These are phyloP conservation scores for Electrona antarctica DNA, from an alignment of 2,113 vertebrate genomes.

Conservation along the genomic window DNA sequence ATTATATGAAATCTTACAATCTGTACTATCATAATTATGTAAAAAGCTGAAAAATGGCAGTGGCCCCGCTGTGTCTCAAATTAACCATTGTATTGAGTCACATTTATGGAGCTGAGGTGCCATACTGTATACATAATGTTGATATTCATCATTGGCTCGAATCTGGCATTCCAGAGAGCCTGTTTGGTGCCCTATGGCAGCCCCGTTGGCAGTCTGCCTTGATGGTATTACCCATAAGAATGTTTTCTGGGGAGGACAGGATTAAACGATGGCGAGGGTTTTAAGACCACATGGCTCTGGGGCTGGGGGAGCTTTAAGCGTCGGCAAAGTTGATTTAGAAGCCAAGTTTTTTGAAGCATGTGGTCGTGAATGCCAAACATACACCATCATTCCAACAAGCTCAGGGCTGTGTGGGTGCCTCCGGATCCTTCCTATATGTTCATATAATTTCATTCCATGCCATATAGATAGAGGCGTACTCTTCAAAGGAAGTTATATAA, in stretches of 20 bases:
- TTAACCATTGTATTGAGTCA: too few relatives aligned
- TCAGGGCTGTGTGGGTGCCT: slow-evolving; percentile 46
- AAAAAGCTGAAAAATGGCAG: too few relatives aligned
- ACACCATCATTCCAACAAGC: slow-evolving; percentile 62
- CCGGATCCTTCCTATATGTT: slow-evolving; percentile 56
- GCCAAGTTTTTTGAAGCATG: slow-evolving; percentile 49
- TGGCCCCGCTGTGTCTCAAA: too few relatives aligned
- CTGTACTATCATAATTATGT: too few relatives aligned
- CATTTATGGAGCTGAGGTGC: too few relatives aligned
- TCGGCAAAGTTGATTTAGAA: slow-evolving; percentile 61
- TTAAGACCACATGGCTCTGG: slow-evolving; percentile 62
- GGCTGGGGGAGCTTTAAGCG: slow-evolving; percentile 66
- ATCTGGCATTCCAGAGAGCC: slow-evolving; percentile 39
- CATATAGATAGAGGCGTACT: slow-evolving; percentile 53
- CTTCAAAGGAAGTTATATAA: slow-evolving; percentile 70
- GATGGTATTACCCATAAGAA: slow-evolving; percentile 50
- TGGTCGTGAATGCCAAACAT: slow-evolving; percentile 62
- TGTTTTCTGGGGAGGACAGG: slow-evolving; percentile 55
- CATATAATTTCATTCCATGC: slow-evolving; percentile 67
- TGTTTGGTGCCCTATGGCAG: slow-evolving; percentile 24
- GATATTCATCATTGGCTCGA: too few relatives aligned
- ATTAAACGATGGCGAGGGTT: slow-evolving; percentile 64
- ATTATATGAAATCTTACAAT: too few relatives aligned
- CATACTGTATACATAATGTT: too few relatives aligned
- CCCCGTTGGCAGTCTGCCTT: too few relatives aligned